Evolutionary conservation across 2,113 vertebrate species (phyloP).

Genomic region (Psilopsiagon aurifrons): DNA sequence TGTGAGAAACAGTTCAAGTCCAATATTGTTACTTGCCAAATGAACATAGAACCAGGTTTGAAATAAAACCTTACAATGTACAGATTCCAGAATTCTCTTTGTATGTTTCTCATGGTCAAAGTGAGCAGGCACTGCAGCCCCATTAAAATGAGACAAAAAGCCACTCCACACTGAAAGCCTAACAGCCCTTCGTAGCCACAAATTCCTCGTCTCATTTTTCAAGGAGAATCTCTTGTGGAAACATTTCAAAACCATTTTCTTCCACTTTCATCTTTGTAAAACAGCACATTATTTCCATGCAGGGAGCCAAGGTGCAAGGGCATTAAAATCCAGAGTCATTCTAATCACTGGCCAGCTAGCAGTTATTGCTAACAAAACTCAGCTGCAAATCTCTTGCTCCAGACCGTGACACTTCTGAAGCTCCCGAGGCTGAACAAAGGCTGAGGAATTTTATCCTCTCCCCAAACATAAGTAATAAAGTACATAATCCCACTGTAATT

Average conservation of each 20-base stretch:
- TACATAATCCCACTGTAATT: not conserved
- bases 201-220: not conserved
- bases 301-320: not conserved
- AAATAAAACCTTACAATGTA: not conserved
- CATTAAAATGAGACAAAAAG: not conserved
- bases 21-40: not conserved
- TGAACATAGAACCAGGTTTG: not conserved
- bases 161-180: not conserved
- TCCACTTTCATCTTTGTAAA: constrained; percentile 18
- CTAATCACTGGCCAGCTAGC: not conserved
- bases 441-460: not conserved
- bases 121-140: not conserved
- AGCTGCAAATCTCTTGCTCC: not conserved
- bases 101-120: not conserved
- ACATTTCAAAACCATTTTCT: constrained; percentile 26
- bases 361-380: not conserved
- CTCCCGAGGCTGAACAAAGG: not conserved
- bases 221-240: constrained; percentile 10
- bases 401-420: not conserved
- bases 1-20: not conserved
- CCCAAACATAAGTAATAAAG: not conserved
- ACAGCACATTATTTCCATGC: not conserved
- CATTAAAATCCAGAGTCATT: constrained; percentile 13
- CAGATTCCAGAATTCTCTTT: not conserved
- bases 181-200: not conserved